These are phyloP conservation scores for Oryzias javanicus DNA, from an alignment of 2,113 vertebrate genomes.

Conservation along the genomic window DNA sequence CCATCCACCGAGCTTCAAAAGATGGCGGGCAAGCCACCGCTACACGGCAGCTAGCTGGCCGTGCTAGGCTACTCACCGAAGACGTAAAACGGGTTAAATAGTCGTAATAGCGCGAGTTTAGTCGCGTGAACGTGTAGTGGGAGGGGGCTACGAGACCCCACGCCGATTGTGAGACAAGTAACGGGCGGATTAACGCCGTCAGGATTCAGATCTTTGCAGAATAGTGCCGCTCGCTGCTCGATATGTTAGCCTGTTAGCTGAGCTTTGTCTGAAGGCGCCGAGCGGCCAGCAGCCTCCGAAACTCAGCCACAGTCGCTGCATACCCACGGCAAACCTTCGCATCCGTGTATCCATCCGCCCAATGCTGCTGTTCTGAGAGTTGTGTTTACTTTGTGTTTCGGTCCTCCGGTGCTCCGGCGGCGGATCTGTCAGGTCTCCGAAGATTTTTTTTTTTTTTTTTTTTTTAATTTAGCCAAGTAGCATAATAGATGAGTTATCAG, in stretches of 20 bases:
- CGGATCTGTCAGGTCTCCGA: slow-evolving; percentile 61
- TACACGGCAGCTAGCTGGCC: slow-evolving; percentile 39
- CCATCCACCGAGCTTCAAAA: slow-evolving; percentile 79
- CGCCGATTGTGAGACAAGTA: not conserved
- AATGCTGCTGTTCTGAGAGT: slow-evolving; percentile 32
- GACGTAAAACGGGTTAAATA: slow-evolving; percentile 24
- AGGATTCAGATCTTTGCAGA: slow-evolving; percentile 1
- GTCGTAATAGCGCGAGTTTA: not conserved
- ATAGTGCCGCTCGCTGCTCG: slow-evolving; percentile 34
- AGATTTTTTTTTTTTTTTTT: slow-evolving; percentile 2
- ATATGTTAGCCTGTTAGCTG: slow-evolving; percentile 60
- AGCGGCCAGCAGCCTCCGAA: slow-evolving; percentile 65
- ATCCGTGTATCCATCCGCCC: no score
- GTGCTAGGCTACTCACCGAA: slow-evolving; percentile 56
- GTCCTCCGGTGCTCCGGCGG: slow-evolving; percentile 81
- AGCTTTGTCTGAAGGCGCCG: slow-evolving; percentile 86
- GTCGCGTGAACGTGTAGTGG: not conserved
- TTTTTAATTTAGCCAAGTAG: slow-evolving; percentile 90
- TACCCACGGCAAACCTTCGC: no score
- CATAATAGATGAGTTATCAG: slow-evolving; percentile 91
- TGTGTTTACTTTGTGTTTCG: slow-evolving; percentile 81
- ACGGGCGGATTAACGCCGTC: not conserved
- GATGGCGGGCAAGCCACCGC: slow-evolving; percentile 88
- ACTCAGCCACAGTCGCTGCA: not conserved
- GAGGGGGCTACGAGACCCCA: not conserved